Base-by-base conservation (phyloP, 2,888 invertebrate species). In the Girardia tigrina region DNA sequence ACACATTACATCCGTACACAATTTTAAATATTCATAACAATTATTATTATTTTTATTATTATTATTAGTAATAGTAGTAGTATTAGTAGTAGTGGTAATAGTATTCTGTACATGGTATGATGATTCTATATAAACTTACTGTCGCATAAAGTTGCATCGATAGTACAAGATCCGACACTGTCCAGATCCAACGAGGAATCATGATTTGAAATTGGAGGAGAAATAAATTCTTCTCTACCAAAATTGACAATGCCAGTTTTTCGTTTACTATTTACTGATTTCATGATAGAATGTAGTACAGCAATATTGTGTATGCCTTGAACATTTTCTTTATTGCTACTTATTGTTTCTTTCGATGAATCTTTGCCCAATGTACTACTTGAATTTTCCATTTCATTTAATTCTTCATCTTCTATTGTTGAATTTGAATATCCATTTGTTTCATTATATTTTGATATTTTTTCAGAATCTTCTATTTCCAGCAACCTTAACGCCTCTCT, bases 191-290 rank as follows among this genome's bases (percentile, higher is more conserved):
- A 6, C 4, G 56, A 12, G 4, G 56, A 56, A 56, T 56, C 56
- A 6, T 6, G n/a, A 56, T 56, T 56, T 56, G 56, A 56, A 56
- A 56, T n/a, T 8, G 56, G 4, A 56, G 56, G 56, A 56, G 56
- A 56, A 56, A 56, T 12, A 16, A 56, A 56, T 56, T 56, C 56
- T 56, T 56, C 56, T 56, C 23, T n/a, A 56, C 56, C 56, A 16
- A 56, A 56, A 56, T 56, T 20, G n/a, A 56, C 56, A 56, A 56
- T 56, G n/a, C 56, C 56, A 20, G n/a, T 56, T 56, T 56, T 56
- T 12, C 56, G 4, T n/a, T n/a, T 56, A 56, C 56, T 56, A n/a
- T 56, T 56, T 56, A 56, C 56, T 56, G 56, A 56, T 56, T 16
- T 56, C 56, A 56, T 56, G 23, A 56, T 56, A n/a, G 56, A 56